Base-by-base conservation (phyloP, 2,797 vertebrate species). In the Spea hammondii region DNA sequence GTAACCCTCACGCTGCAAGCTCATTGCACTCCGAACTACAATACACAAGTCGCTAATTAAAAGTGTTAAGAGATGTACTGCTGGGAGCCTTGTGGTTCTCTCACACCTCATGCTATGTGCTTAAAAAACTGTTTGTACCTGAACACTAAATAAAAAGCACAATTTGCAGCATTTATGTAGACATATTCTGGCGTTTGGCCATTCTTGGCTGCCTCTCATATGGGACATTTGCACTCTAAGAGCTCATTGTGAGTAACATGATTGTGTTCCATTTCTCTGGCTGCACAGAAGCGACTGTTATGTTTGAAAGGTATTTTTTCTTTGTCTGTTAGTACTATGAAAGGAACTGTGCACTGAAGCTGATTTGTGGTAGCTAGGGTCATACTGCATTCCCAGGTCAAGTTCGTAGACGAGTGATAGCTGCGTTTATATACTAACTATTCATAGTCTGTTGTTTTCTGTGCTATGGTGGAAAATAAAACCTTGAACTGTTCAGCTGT, bases 211-310 rank as follows among this genome's bases (percentile, higher is more conserved):
- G 11, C 47, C 69, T 49, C n/a, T 77, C 62, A 32, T 17, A 78
- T 62, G n/a, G 32, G 5, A 5, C 59, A 62, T 62, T 5, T 4
- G 10, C 10, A 11, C n/a, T 59, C 1, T 62, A 17, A 9, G n/a
- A 9, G 0, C 13, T 62, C 7, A 59, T n/a, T 11, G 6, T 62
- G n/a, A 4, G 12, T 62, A 62, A 32, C 32, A 9, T 45, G 60
- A 57, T 44, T 49, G 64, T 14, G 70, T 74, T 70, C 60, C 55
- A 62, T 59, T 54, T 69, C 8, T 57, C 53, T 8, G 14, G 72
- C 54, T 60, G 48, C 54, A n/a, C 68, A 72, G 65, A 74, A 72
- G 54, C 60, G 78, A 32, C 45, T 59, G 49, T 80, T 76, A 62
- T 67, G 47, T 45, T 7, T 17, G 14, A 47, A 59, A 47, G 59